phyloP scores from a whole-genome alignment of 2,888 invertebrate genomes.

The Sinohyriopsis cumingii region DNA sequence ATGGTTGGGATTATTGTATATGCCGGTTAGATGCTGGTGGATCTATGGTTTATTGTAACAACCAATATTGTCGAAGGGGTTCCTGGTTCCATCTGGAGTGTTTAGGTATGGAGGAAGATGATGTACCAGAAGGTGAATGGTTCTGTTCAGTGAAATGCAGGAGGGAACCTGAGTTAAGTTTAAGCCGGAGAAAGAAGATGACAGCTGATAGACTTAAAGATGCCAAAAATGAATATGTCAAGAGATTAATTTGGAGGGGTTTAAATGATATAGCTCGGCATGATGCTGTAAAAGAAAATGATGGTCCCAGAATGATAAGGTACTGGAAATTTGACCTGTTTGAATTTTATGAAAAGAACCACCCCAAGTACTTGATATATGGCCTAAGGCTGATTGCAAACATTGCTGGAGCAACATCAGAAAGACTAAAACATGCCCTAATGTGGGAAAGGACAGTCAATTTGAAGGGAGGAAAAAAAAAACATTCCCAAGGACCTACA shows the following conservation, averaged over 20 bases:
- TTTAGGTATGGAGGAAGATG: conserved; percentile 15
- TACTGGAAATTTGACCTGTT: conserved; percentile 16
- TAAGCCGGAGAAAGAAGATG: not conserved
- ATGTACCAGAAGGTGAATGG: conserved; percentile 13
- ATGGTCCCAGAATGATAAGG: conserved; percentile 13
- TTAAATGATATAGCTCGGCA: conserved; percentile 11
- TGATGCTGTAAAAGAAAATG: conserved; percentile 22
- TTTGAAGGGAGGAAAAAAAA: conserved; percentile 7
- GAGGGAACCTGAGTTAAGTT: not conserved
- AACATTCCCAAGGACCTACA: conserved; percentile 18
- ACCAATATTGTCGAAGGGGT: conserved; percentile 5
- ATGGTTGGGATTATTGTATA: conserved; percentile 1
- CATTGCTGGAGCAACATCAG: conserved; percentile 15
- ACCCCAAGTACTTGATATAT: conserved; percentile 13
- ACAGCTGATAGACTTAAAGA: conserved; percentile 8
- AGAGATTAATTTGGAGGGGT: conserved; percentile 10
- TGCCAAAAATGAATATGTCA: conserved; percentile 13
- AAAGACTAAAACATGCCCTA: conserved; percentile 8
- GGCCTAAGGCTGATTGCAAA: conserved; percentile 10
- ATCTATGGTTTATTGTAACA: conserved; percentile 9
- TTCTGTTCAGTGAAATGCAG: conserved; percentile 12
- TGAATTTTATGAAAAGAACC: conserved; percentile 12
- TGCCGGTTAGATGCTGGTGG: conserved; percentile 12
- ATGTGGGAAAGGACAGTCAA: conserved; percentile 17
- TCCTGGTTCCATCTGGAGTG: conserved; percentile 22